These are phyloP conservation scores for silkworm (Bombyx mori) DNA, from an alignment of 1,140 invertebrate species.

Conservation along the genomic window ASM3026992v2 NC_085122.1:8284001-8284500, in stretches of 20 bases:
- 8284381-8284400: slow-evolving; percentile 26
- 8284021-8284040: slow-evolving; percentile 36
- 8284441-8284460: slow-evolving; percentile 62
- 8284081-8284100: slow-evolving; percentile 46
- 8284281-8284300: slow-evolving; percentile 21
- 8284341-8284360: slow-evolving; percentile 38
- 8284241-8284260: slow-evolving; percentile 45
- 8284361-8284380: slow-evolving; percentile 48
- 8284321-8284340: slow-evolving; percentile 31
- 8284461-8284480: slow-evolving; percentile 32
- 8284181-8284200: slow-evolving; percentile 57
- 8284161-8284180: slow-evolving; percentile 22
- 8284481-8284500: slow-evolving; percentile 21
- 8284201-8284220: slow-evolving; percentile 68
- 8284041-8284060: slow-evolving; percentile 46
- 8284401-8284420: slow-evolving; percentile 8
- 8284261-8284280: slow-evolving; percentile 21
- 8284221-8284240: slow-evolving; percentile 66
- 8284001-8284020: slow-evolving; percentile 50
- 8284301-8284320: slow-evolving; percentile 20
- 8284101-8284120: slow-evolving; percentile 59
- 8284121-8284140: slow-evolving; percentile 57
- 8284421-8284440: slow-evolving; percentile 26
- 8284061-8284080: slow-evolving; percentile 58
- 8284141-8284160: slow-evolving; percentile 43